phyloP scores from a whole-genome alignment of 2,113 vertebrate genomes.

The Protomyctophum bolini region DNA sequence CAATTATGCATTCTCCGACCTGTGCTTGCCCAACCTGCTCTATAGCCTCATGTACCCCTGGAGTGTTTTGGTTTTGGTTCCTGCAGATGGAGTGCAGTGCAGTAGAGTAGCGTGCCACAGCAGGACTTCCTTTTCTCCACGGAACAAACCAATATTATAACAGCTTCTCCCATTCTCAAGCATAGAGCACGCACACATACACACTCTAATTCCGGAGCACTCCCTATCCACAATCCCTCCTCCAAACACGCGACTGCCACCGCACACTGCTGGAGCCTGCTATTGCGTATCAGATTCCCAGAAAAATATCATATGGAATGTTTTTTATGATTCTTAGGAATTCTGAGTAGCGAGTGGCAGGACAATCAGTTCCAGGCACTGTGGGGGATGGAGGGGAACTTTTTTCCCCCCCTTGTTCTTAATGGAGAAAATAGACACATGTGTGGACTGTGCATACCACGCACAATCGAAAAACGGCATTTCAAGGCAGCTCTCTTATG shows the following conservation, averaged over 20 bases:
- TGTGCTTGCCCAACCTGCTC: constrained; percentile 16
- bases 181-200: constrained; percentile 2
- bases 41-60: constrained; percentile 11
- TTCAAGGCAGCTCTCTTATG: constrained; percentile 46
- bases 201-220: constrained; percentile 36
- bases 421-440: constrained; percentile 33
- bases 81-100: constrained; percentile 47
- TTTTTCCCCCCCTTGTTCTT: constrained; percentile 6
- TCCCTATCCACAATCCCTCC: constrained; percentile 43
- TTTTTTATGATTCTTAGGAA: constrained; percentile 42
- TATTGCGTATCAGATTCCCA: constrained; percentile 53
- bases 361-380: constrained; percentile 66
- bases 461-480: constrained; percentile 54
- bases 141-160: constrained; percentile 70
- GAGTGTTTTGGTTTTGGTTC: constrained; percentile 48
- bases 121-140: constrained; percentile 28
- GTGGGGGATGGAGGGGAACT: constrained; percentile 18
- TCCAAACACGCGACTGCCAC: constrained; percentile 49
- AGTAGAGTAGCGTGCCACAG: constrained; percentile 59
- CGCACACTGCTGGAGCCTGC: constrained; percentile 43
- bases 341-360: constrained; percentile 35
- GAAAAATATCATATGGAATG: constrained; percentile 61
- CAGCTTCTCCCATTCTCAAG: constrained; percentile 45
- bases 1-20: constrained; percentile 21
- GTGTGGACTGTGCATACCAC: not conserved